phyloP scores from a whole-genome alignment of 2,888 invertebrate genomes.

The Nymphalis c-album region DNA sequence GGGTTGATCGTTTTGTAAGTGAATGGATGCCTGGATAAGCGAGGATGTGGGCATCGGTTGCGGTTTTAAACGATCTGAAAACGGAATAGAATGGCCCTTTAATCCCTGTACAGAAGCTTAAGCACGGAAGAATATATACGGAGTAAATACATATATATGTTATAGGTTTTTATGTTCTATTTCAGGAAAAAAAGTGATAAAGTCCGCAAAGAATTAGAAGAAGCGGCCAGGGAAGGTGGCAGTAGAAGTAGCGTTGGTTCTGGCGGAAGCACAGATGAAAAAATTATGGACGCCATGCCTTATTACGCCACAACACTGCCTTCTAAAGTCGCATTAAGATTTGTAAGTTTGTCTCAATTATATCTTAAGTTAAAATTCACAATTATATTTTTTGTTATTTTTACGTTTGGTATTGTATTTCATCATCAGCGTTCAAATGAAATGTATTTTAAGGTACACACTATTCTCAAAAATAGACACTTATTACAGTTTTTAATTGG shows the following conservation, averaged over 20 bases:
- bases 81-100: constrained; percentile 8
- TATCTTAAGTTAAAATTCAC: background rate
- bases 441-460: too few relatives aligned
- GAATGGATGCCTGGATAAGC: constrained; percentile 8
- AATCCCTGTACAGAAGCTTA: constrained; percentile 34
- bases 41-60: constrained; percentile 21
- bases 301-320: constrained; percentile 82
- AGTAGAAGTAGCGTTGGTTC: constrained; percentile 69
- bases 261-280: constrained; percentile 66
- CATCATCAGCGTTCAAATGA: too few relatives aligned
- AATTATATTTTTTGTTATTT: too few relatives aligned
- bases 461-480: too few relatives aligned
- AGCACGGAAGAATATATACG: constrained; percentile 4
- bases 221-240: constrained; percentile 89
- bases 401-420: too few relatives aligned
- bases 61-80: constrained; percentile 7
- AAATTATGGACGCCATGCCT: constrained; percentile 68
- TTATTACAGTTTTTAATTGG: too few relatives aligned
- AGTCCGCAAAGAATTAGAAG: constrained; percentile 94
- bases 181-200: constrained; percentile 92
- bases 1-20: background rate
- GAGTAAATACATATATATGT: background rate
- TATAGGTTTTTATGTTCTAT: constrained; percentile 42
- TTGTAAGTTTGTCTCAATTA: constrained; percentile 82
- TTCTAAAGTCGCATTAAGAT: constrained; percentile 85